phyloP scores from a whole-genome alignment of 2,113 vertebrate species.

The Syrmaticus mikado region DNA sequence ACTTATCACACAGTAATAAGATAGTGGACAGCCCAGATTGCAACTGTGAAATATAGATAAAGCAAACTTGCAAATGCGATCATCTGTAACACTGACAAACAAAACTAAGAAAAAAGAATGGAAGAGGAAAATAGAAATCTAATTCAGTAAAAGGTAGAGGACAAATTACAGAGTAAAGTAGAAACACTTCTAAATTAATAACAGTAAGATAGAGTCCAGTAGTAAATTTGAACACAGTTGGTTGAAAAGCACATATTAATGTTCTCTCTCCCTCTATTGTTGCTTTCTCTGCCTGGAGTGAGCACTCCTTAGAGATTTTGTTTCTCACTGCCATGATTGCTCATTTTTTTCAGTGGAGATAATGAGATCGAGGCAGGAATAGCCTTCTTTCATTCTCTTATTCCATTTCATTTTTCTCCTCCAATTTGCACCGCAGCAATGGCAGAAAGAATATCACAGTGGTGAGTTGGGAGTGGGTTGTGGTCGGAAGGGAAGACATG shows the following conservation, averaged over 20 bases:
- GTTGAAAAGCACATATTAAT: slow-evolving; percentile 5
- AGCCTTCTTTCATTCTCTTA: background rate
- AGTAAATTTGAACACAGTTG: slow-evolving; percentile 34
- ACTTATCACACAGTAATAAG: slow-evolving; percentile 30
- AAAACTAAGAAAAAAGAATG: background rate
- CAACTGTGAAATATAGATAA: slow-evolving; percentile 28
- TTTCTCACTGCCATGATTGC: slow-evolving; percentile 25
- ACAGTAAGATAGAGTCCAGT: background rate
- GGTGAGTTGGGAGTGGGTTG: background rate
- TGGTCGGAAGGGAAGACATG: background rate
- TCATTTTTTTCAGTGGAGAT: slow-evolving; percentile 27
- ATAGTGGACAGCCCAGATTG: slow-evolving; percentile 17
- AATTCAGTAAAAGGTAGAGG: background rate
- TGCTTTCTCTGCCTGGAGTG: slow-evolving; percentile 21
- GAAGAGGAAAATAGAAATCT: slow-evolving; percentile 5
- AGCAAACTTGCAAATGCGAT: slow-evolving; percentile 32
- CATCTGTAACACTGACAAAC: background rate
- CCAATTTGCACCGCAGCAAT: background rate
- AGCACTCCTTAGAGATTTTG: slow-evolving; percentile 30
- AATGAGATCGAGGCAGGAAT: background rate
- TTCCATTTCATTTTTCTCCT: slow-evolving; percentile 39
- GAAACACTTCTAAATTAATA: slow-evolving; percentile 36
- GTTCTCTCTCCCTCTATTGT: background rate
- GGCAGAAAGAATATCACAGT: background rate
- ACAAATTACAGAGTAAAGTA: background rate